Conservation (phyloP, 1,140 invertebrate genomes). For the Drosophila malerkotliana region DNA sequence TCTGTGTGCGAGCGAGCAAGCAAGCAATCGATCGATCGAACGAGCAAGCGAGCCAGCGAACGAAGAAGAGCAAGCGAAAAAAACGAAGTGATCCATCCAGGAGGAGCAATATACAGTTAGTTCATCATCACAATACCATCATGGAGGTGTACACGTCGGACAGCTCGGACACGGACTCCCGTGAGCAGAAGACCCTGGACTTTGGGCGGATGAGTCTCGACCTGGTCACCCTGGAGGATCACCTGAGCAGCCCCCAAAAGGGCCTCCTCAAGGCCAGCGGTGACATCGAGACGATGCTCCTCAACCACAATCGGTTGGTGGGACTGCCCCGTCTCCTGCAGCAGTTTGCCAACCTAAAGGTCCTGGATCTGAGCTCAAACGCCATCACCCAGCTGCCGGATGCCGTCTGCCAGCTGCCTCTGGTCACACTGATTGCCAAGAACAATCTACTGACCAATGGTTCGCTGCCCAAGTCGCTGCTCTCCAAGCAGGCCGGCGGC, state of each 20-base stretch:
- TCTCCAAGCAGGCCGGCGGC: slow-evolving; percentile 63
- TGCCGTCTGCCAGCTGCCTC: slow-evolving; percentile 87
- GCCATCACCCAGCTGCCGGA: slow-evolving; percentile 90
- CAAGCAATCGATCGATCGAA: slow-evolving; percentile 12
- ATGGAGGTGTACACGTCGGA: slow-evolving; percentile 92
- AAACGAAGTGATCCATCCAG: slow-evolving; percentile 1
- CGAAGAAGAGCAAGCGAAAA: too few relatives aligned
- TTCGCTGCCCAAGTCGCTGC: slow-evolving; percentile 91
- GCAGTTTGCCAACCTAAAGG: slow-evolving; percentile 88
- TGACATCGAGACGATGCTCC: slow-evolving; percentile 87
- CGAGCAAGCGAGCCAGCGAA: not conserved
- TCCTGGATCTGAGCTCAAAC: slow-evolving; percentile 95
- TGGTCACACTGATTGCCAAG: slow-evolving; percentile 91
- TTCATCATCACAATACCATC: not conserved
- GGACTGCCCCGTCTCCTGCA: slow-evolving; percentile 85
- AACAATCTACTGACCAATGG: slow-evolving; percentile 93
- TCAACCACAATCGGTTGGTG: slow-evolving; percentile 89
- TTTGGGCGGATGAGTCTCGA: slow-evolving; percentile 88
- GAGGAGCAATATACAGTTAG: not conserved
- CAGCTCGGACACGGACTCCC: slow-evolving; percentile 90
- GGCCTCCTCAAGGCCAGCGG: slow-evolving; percentile 85
- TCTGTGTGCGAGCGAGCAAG: slow-evolving; percentile 11
- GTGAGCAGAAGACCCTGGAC: slow-evolving; percentile 88
- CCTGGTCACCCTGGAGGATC: slow-evolving; percentile 85
- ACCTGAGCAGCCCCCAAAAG: slow-evolving; percentile 81